A percentile compares a stretch with the other conserved stretches of the same genome.
Evolutionary conservation across 1,140 invertebrate genomes (phyloP).

Genomic region (Zelostemma sp.): DNA sequence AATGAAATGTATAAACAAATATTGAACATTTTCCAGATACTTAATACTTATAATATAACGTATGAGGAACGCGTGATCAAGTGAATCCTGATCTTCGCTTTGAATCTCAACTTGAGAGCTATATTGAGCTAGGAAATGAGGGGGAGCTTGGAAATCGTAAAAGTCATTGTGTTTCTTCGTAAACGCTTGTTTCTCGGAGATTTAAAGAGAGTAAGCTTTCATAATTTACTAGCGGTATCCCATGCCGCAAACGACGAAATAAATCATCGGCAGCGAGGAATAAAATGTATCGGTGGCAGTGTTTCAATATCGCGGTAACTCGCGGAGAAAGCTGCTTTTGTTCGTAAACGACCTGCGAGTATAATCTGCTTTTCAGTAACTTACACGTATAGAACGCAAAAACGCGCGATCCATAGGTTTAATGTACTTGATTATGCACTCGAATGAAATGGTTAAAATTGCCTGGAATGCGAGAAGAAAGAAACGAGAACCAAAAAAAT

Average conservation of each 20-base stretch:
- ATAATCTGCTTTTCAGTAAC: constrained; percentile 40
- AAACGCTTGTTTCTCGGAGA: no score
- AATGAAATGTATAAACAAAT: background rate
- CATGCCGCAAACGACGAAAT: constrained; percentile 32
- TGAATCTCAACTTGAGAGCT: no score
- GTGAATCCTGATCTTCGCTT: no score
- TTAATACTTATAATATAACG: no score
- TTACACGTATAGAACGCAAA: constrained; percentile 34
- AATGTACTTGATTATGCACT: constrained; percentile 38
- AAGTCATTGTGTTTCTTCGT: no score
- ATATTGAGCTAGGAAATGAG: no score
- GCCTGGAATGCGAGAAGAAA: no score
- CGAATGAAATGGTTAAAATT: no score
- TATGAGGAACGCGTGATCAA: no score
- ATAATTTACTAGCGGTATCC: constrained; percentile 35
- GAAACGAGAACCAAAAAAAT: no score
- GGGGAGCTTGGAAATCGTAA: no score
- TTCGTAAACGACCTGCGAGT: constrained; percentile 39
- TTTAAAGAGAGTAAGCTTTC: constrained; percentile 24
- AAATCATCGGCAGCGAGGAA: constrained; percentile 36
- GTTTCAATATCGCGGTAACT: constrained; percentile 21
- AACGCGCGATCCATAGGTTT: constrained; percentile 21
- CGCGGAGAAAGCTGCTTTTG: constrained; percentile 43
- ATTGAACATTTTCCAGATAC: no score
- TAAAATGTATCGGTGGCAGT: constrained; percentile 40